Evolutionary conservation across 2,113 vertebrate genomes (phyloP), one percentile per base, ranked within the genome.

Genomic region (Recurvirostra avosetta): DNA sequence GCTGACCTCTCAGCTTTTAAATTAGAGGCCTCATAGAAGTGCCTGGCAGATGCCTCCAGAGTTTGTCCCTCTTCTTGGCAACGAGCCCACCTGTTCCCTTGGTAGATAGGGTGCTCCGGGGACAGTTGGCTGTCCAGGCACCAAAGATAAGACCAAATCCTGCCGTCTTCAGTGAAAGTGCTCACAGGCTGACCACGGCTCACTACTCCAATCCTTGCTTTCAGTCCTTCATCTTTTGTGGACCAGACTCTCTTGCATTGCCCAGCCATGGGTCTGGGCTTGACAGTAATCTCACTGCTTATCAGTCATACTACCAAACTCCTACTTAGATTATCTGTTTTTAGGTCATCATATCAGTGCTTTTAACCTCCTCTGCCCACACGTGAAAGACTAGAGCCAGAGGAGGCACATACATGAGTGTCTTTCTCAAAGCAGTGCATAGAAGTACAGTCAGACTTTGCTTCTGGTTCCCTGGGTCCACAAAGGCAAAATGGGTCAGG

Each of bases 381-480:
- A 17, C 3, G 22, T 58, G 30, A 66, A 75, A 76, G 30, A 40
- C 40, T 22, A 38, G 34, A 84, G 18, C 18, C 45, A 30, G 38
- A 58, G 45, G 9, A 87, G 23, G 12, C 17, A 61, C 4, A 6
- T 9, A 6, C 27, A 29, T 14, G 5, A 80, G 12, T 8, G 52
- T 8, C 34, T 74, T 80, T 74, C 36, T 71, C 41, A 67, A 92
- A 71, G 32, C 47, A 49, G 10, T 19, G 3, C 4, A 3, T 2
- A 36, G 26, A 73, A 56, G 3, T 23, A 41, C 8, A 41, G 23
- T 8, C 34, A 11, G 27, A 58, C 10, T 77, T 77, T 66, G 15
- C 15, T 61, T 66, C 61, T 59, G 1, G 0, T 65, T 91, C 6
- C n/a, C 15, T 58, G 13, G 27, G 12, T 38, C 29, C 2, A 0